Conservation (phyloP, 2,888 invertebrate species). For the Prenolepis imparis region DNA sequence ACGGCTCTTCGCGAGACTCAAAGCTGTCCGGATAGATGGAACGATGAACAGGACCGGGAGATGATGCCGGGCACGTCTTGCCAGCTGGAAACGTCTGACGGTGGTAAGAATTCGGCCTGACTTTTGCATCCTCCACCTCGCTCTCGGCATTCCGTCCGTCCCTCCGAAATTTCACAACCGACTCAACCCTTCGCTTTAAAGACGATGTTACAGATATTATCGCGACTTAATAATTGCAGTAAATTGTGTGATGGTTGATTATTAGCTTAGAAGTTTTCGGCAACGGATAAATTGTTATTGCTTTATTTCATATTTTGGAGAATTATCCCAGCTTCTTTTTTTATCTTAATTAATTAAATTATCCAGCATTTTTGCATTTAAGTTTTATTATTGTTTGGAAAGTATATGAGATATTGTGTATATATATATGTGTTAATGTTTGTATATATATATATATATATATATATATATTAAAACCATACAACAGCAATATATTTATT, state of each 20-base stretch:
- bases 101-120: slow-evolving; percentile 78
- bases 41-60: slow-evolving; percentile 81
- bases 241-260: neutral
- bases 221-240: neutral
- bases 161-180: slow-evolving; percentile 22
- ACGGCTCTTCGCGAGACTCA: slow-evolving; percentile 78
- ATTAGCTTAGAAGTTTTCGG: neutral
- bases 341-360: neutral
- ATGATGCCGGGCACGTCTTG: slow-evolving; percentile 84
- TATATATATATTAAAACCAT: neutral
- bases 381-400: slow-evolving; percentile 6
- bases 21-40: slow-evolving; percentile 68
- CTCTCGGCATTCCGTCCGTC: neutral
- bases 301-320: neutral
- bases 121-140: neutral
- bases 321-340: neutral
- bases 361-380: neutral
- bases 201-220: neutral
- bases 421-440: neutral
- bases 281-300: neutral
- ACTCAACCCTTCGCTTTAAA: neutral
- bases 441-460: neutral
- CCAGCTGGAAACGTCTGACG: slow-evolving; percentile 82
- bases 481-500: slow-evolving; percentile 39
- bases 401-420: neutral